Conservation (phyloP, 2,113 vertebrate genomes). For the Pterocles gutturalis region DNA sequence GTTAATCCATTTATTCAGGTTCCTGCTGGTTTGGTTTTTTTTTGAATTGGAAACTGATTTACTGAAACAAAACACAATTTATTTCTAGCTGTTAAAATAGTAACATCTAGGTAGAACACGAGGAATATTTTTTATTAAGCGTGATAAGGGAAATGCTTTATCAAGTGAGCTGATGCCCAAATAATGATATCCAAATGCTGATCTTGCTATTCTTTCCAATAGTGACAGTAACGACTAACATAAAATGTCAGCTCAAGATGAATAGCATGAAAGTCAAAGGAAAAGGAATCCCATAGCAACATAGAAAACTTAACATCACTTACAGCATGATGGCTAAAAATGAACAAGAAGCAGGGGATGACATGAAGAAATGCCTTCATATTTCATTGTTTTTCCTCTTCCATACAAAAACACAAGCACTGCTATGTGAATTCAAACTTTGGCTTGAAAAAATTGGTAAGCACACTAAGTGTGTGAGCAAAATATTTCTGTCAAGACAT, state of each 20-base stretch:
- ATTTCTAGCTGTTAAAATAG: not conserved
- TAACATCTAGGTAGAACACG: not conserved
- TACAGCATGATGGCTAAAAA: not conserved
- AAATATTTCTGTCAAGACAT: not conserved
- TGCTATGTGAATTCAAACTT: not conserved
- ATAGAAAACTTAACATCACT: not conserved
- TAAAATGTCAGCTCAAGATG: not conserved
- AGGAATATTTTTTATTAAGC: not conserved
- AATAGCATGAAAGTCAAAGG: not conserved
- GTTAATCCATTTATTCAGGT: not conserved
- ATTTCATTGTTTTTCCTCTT: not conserved
- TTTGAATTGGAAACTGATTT: not conserved
- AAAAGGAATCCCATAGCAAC: not conserved
- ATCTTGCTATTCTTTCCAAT: not conserved
- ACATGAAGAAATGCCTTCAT: not conserved
- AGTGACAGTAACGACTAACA: not conserved
- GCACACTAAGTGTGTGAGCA: rapidly evolving
- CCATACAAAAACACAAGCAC: not conserved
- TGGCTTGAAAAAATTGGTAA: not conserved
- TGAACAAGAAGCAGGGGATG: not conserved
- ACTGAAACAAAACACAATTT: not conserved
- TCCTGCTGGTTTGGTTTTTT: rapidly evolving
- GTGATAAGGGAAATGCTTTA: not conserved
- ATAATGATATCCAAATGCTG: not conserved
- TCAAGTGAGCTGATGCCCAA: not conserved